Evolutionary conservation across 1,140 invertebrate species (phyloP), one percentile per base, ranked within the genome.

Genomic region (Nixonia krombeini): DNA sequence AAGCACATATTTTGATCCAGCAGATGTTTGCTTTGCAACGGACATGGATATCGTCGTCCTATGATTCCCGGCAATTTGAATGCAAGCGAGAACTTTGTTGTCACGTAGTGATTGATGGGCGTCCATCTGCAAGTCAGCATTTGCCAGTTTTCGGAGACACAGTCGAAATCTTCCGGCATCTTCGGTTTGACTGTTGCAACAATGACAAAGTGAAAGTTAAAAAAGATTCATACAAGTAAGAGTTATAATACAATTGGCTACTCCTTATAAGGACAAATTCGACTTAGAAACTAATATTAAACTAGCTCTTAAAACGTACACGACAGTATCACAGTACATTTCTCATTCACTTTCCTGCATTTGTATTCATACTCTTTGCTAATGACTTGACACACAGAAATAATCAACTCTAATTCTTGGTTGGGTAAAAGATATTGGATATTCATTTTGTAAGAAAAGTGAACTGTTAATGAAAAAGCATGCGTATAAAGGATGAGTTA

Each of bases 111-210:
- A 0, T 82, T 64, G 1, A 84, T 82, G 21, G 84, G 83, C 1
- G 79, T 86, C 90, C 91, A 93, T 5, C 86, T 84, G 68, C 91
- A 93, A 1, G 82, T 89, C 18, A 92, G 74, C 55, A 86, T 88
- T 44, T 91, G 85, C 85, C 89, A 89, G 75, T 92, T 91, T 25
- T 86, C 75, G n/a, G 90, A 90, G 10, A 89, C 75, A 65, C 91
- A 93, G 4, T 74, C 80, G 57, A 92, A 91, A 71, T 91, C 87
- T 6, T 75, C 78, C 1, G 91, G 88, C 51, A 86, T 72, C 44
- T 84, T 58, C 9, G 90, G 90, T 70, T 82, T 79, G 46, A 56
- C 82, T 84, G 44, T 35, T 66, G 67, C 29, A 37, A 26, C 28
- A 13, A n/a, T n/a, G n/a, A n/a, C n/a, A n/a, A n/a, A n/a, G n/a